Conservation (phyloP, 2,113 vertebrate genomes). For the Drymodes brunneopygia region DNA sequence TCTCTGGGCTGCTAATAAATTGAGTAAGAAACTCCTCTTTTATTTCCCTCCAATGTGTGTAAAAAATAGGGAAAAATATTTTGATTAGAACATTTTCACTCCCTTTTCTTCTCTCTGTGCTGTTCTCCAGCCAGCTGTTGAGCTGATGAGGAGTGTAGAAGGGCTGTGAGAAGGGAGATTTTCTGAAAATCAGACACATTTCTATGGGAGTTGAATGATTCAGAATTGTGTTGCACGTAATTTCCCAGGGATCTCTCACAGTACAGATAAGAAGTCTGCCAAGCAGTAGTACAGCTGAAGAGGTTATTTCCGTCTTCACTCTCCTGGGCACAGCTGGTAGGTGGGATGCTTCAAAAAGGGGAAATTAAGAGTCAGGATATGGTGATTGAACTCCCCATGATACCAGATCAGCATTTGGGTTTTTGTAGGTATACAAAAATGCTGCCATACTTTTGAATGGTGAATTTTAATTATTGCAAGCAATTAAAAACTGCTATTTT, state of each 20-base stretch:
- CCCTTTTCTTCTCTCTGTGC: neutral
- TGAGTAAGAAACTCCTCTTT: slow-evolving; percentile 19
- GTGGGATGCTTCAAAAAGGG: neutral
- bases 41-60: neutral
- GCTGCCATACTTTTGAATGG: neutral
- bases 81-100: slow-evolving; percentile 14
- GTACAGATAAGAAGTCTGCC: neutral
- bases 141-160: slow-evolving; percentile 4
- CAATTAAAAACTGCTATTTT: neutral
- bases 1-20: neutral
- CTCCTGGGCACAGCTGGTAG: slow-evolving; percentile 20
- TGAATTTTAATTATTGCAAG: neutral
- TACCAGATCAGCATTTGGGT: neutral
- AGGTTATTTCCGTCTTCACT: slow-evolving; percentile 34
- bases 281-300: slow-evolving; percentile 3
- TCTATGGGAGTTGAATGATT: slow-evolving; percentile 10
- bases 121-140: slow-evolving; percentile 8
- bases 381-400: neutral
- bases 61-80: slow-evolving; percentile 15
- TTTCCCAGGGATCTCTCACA: neutral
- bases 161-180: neutral
- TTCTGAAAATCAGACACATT: slow-evolving; percentile 12
- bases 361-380: slow-evolving; percentile 11
- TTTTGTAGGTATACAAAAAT: neutral
- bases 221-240: slow-evolving; percentile 8